Evolutionary conservation across 2,888 invertebrate genomes (phyloP), one percentile per base, ranked within the genome.

Genomic region (Tipula helvola): DNA sequence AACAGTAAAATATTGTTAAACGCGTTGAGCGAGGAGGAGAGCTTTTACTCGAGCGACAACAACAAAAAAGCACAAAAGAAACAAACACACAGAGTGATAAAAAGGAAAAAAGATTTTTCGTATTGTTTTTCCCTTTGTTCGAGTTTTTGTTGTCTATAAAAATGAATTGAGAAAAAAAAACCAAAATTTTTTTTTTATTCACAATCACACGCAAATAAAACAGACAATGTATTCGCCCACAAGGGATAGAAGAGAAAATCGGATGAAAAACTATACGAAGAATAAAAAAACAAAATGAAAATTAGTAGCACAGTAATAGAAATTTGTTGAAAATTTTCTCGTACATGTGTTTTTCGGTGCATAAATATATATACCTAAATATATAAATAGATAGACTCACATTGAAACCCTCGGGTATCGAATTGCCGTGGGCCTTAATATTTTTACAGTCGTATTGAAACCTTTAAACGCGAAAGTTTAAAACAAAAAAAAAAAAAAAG

Each of bases 381-480:
- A 85, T 18, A 44, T 85, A 85, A 1, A 44, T 44, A 89, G 88
- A 88, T 88, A 88, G 88, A 89, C 88, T 88, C 89, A 89, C 89
- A 89, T 87, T 90, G 90, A 90, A 91, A 91, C 91, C 91, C 90
- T 91, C 91, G 91, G 92, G 91, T 91, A 90, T 90, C 90, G 89
- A 90, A 91, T 91, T 90, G 91, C 91, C 91, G 90, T 91, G 89
- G 92, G 91, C 91, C 91, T 90, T 3, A 90, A 90, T 90, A 90
- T 90, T 90, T 89, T 90, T 90, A 90, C 90, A 91, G 90, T 91
- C 90, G 91, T 89, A 90, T 89, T 90, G 89, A 90, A 90, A 90
- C 90, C 89, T 90, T 90, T 90, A 89, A 71, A 89, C 90, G 90
- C 89, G 90, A 90, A 90, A 90, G 91, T 90, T 91, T 90, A 89